These are phyloP conservation scores for Caenorhabditis elegans DNA, from an alignment of 1,140 invertebrate species.

Conservation along the genomic window WBcel235 BX284606.5:2612501-2613000, in stretches of 20 bases:
- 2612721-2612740: background rate
- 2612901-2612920: constrained; percentile 57
- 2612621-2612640: constrained; percentile 57
- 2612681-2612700: constrained; percentile 56
- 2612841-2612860: constrained; percentile 62
- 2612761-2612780: constrained; percentile 53
- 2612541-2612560: too few relatives aligned
- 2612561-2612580: too few relatives aligned
- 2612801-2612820: constrained; percentile 60
- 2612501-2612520: too few relatives aligned
- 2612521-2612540: too few relatives aligned
- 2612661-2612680: constrained; percentile 60
- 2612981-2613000: background rate
- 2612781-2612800: constrained; percentile 59
- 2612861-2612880: too few relatives aligned
- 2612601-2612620: background rate
- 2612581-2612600: background rate
- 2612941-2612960: constrained; percentile 61
- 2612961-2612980: constrained; percentile 45
- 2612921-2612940: constrained; percentile 61
- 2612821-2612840: constrained; percentile 66
- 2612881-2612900: constrained; percentile 14
- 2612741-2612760: background rate
- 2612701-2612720: constrained; percentile 57
- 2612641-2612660: constrained; percentile 61